These are phyloP conservation scores for Melopsittacus undulatus DNA, from an alignment of 2,797 vertebrate genomes.

Conservation along the genomic window DNA sequence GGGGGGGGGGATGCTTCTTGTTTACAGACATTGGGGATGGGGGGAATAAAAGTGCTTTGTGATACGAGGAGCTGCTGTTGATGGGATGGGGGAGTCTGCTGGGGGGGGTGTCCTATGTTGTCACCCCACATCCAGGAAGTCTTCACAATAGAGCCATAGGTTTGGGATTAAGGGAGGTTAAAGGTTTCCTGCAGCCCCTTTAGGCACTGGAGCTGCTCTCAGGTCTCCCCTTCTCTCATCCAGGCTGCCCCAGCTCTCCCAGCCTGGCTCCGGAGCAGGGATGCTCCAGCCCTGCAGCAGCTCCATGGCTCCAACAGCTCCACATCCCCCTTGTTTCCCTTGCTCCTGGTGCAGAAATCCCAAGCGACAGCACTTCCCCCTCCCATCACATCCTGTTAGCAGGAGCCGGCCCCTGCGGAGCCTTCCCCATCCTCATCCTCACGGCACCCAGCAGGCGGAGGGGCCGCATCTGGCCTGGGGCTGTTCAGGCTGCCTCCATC, in stretches of 20 bases:
- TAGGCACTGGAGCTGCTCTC: background rate
- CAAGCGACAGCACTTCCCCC: conserved; percentile 14
- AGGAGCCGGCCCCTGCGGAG: background rate
- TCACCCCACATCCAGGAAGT: background rate
- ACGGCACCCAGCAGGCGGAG: background rate
- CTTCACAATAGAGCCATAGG: too few species aligned
- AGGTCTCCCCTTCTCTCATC: background rate
- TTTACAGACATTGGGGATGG: conserved; percentile 29
- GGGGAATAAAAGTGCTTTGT: conserved; percentile 61
- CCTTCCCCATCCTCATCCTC: background rate
- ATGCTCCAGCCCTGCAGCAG: background rate
- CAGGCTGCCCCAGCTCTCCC: background rate
- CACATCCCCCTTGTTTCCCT: background rate
- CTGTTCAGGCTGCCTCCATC: background rate
- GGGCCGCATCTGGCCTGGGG: background rate
- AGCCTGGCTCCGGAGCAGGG: background rate
- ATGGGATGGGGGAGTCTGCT: background rate
- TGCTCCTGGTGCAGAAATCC: background rate
- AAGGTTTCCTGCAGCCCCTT: background rate
- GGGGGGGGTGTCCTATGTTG: background rate
- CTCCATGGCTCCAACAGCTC: background rate
- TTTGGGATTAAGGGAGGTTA: too few species aligned
- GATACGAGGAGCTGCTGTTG: background rate
- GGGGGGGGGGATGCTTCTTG: conserved; percentile 5
- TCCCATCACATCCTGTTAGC: conserved; percentile 35